These are phyloP conservation scores for Eugnorisma glareosa DNA, from an alignment of 2,888 invertebrate species.

Conservation along the genomic window DNA sequence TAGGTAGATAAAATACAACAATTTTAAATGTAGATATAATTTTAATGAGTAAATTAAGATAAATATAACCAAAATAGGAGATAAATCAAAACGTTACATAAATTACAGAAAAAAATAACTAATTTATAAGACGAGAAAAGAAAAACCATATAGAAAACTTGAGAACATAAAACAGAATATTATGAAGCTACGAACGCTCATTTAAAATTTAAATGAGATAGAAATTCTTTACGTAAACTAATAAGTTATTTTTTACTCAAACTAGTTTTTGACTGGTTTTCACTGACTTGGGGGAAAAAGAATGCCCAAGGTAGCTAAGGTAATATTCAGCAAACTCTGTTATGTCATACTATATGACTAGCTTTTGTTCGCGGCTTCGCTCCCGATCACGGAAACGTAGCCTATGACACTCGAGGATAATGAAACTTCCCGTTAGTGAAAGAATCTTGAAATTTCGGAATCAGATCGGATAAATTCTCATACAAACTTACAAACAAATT, in stretches of 20 bases:
- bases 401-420: too few species aligned
- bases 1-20: background rate
- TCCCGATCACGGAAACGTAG: too few species aligned
- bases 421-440: too few species aligned
- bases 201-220: slow-evolving; percentile 57
- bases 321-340: background rate
- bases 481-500: too few species aligned
- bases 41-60: background rate
- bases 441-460: too few species aligned
- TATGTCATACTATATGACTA: too few species aligned
- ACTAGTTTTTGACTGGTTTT: slow-evolving; percentile 58
- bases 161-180: slow-evolving; percentile 22
- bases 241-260: slow-evolving; percentile 48
- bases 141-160: slow-evolving; percentile 22
- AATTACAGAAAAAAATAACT: background rate
- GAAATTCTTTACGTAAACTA: slow-evolving; percentile 67
- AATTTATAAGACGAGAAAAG: slow-evolving; percentile 6
- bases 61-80: background rate
- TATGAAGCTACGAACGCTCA: slow-evolving; percentile 23
- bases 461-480: too few species aligned
- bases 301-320: background rate
- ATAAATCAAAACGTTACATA: background rate
- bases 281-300: slow-evolving; percentile 3
- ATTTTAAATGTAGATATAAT: background rate
- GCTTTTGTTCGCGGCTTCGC: too few species aligned